These are phyloP conservation scores for Drosophila eugracilis DNA, from an alignment of 1,140 invertebrate genomes.

Conservation along the genomic window DNA sequence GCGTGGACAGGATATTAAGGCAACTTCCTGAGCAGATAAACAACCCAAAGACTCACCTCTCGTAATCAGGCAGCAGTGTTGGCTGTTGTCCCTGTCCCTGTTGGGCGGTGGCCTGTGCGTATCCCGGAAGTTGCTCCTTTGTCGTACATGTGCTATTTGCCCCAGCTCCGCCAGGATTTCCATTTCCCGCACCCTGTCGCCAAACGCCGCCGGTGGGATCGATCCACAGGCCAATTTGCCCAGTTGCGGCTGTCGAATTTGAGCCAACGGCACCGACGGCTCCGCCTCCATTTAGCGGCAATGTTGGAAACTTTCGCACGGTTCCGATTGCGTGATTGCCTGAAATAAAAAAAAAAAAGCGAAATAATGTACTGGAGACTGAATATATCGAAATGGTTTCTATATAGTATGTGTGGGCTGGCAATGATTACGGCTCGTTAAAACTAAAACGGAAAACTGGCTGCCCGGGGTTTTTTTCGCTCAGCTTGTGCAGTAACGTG, in stretches of 20 bases:
- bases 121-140: slow-evolving; percentile 84
- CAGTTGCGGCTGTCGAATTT: slow-evolving; percentile 55
- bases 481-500: slow-evolving; percentile 46
- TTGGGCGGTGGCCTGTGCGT: slow-evolving; percentile 80
- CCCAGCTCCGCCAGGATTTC: slow-evolving; percentile 1
- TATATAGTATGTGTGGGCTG: slow-evolving; percentile 29
- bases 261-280: slow-evolving; percentile 31
- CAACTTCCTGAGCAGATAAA: slow-evolving; percentile 75
- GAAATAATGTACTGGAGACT: slow-evolving; percentile 35
- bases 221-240: slow-evolving; percentile 80
- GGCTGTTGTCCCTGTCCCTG: slow-evolving; percentile 59
- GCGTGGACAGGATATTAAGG: slow-evolving; percentile 78
- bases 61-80: slow-evolving; percentile 82
- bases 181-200: slow-evolving; percentile 57
- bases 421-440: slow-evolving; percentile 65
- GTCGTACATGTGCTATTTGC: slow-evolving; percentile 55
- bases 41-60: slow-evolving; percentile 74
- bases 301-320: slow-evolving; percentile 84
- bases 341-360: slow-evolving; percentile 71
- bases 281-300: slow-evolving; percentile 80
- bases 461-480: slow-evolving; percentile 15
- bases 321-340: slow-evolving; percentile 85
- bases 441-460: slow-evolving; percentile 54
- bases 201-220: slow-evolving; percentile 84
- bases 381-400: slow-evolving; percentile 51